Evolutionary conservation across 2,797 vertebrate genomes (phyloP).

Genomic region (Octomys mimax): DNA sequence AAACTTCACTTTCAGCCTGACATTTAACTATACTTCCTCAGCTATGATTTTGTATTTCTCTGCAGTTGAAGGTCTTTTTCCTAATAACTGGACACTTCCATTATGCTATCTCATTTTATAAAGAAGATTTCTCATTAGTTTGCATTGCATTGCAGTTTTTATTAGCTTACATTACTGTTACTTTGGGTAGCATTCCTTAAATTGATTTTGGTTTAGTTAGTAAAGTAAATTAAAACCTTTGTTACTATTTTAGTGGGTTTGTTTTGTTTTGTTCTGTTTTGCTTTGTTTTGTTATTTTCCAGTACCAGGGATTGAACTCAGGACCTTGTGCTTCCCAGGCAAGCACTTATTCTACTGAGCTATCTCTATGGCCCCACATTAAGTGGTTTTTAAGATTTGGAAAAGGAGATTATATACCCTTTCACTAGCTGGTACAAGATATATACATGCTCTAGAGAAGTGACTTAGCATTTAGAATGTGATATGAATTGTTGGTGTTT

Average conservation of each 20-base stretch:
- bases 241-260: background rate
- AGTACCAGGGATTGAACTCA: too few species aligned
- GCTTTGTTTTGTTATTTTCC: too few species aligned
- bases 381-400: constrained; percentile 3
- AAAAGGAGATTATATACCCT: background rate
- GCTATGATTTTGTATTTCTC: constrained; percentile 16
- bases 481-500: constrained; percentile 28
- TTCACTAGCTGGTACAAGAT: background rate
- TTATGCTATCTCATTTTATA: constrained; percentile 6
- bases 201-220: constrained; percentile 53
- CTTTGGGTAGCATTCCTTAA: background rate
- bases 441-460: constrained; percentile 8
- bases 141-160: background rate
- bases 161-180: constrained; percentile 1
- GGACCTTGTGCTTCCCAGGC: too few species aligned
- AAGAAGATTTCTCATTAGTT: constrained; percentile 28
- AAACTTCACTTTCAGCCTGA: constrained; percentile 14
- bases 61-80: constrained; percentile 6
- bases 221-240: constrained; percentile 56
- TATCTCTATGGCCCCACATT: too few species aligned
- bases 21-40: background rate
- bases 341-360: too few species aligned
- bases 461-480: background rate
- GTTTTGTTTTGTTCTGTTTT: too few species aligned
- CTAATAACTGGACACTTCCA: background rate